Percentiles rank a stretch among this genome's conserved stretches.
phyloP scores from a whole-genome alignment of 2,888 invertebrate genomes.

The Drosophila neutralis region DNA sequence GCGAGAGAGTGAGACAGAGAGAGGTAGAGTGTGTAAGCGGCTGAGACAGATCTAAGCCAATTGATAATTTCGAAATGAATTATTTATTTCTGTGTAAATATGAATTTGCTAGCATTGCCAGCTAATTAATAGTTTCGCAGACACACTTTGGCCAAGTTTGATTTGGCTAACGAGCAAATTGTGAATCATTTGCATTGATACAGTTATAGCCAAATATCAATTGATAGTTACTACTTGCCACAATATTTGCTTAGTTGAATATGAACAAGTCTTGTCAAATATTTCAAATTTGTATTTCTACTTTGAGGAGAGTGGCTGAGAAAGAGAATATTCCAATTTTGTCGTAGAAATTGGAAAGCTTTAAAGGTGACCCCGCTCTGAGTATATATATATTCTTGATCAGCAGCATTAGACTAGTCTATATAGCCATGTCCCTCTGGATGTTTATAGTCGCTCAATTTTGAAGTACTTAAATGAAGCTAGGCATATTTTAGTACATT shows the following conservation, averaged over 20 bases:
- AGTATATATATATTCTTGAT: neutral
- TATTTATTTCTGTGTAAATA: constrained; percentile 67
- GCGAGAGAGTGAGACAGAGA: neutral
- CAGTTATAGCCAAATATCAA: constrained; percentile 13
- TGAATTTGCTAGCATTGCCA: constrained; percentile 40
- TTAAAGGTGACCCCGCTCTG: neutral
- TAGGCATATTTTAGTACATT: neutral
- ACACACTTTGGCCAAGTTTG: constrained; percentile 29
- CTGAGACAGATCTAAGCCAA: constrained; percentile 1
- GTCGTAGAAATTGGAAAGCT: neutral
- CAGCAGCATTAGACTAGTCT: neutral
- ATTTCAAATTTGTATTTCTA: no score
- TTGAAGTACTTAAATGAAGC: no score
- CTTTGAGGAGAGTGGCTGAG: neutral
- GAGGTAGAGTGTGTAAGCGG: neutral
- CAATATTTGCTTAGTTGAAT: neutral
- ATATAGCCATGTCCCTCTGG: accelerated
- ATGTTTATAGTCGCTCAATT: neutral
- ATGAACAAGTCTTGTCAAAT: neutral
- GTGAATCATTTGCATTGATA: constrained; percentile 6
- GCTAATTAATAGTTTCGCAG: constrained; percentile 39
- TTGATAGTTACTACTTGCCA: neutral
- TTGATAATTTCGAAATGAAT: constrained; percentile 48
- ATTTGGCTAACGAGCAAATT: constrained; percentile 21
- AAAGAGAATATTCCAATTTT: neutral